Evolutionary conservation across 2,797 vertebrate species (phyloP).

Genomic region (Paedocypris micromegethes): DNA sequence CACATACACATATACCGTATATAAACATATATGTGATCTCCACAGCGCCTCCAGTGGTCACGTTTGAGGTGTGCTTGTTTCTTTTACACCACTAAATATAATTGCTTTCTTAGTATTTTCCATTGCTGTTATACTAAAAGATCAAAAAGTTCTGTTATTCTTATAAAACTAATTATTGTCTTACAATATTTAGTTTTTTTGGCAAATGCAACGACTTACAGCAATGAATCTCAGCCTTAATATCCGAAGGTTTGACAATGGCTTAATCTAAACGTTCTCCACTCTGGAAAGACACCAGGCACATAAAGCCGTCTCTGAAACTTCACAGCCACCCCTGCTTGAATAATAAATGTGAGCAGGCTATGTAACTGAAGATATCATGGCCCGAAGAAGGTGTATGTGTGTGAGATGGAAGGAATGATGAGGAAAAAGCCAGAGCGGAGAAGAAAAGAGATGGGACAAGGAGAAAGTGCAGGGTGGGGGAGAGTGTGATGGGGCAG

Average conservation of each 20-base stretch:
- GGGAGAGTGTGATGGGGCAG: slow-evolving; percentile 33
- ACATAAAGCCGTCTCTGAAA: slow-evolving; percentile 44
- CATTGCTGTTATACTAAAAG: no score
- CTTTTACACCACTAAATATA: no score
- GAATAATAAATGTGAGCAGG: slow-evolving; percentile 40
- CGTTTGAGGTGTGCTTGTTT: no score
- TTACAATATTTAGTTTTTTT: no score
- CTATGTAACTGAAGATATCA: slow-evolving; percentile 31
- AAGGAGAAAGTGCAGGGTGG: slow-evolving; percentile 23
- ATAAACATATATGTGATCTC: no score
- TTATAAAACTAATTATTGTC: no score
- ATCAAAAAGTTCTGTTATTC: no score
- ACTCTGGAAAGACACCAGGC: slow-evolving; percentile 35
- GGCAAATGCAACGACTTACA: slow-evolving; percentile 9
- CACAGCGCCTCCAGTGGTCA: no score
- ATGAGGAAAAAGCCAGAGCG: slow-evolving; percentile 7
- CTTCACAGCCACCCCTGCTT: slow-evolving; percentile 34
- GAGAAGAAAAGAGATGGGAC: slow-evolving; percentile 30
- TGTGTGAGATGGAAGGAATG: neutral
- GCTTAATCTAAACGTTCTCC: slow-evolving; percentile 11
- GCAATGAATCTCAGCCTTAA: neutral
- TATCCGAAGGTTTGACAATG: slow-evolving; percentile 4
- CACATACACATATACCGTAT: no score
- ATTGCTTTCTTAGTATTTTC: no score
- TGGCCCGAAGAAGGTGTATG: neutral